Base-by-base conservation (phyloP, 2,888 invertebrate genomes). In the Lamellibrachia satsuma region DNA sequence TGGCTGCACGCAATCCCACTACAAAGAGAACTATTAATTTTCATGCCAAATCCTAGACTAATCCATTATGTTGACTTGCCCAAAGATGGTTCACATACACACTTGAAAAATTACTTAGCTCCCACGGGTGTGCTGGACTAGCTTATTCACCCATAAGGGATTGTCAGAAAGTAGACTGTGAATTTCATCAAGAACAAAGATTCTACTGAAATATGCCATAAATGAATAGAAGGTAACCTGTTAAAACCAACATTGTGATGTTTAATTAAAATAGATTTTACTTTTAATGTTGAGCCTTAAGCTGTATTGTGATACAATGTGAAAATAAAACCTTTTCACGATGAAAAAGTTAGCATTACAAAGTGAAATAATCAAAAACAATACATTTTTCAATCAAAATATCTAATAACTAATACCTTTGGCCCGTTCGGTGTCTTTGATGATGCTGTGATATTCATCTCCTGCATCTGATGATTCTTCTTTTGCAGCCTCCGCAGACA, bases 381-480 rank as follows among this genome's bases (percentile, higher is more conserved):
- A 39, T 39, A 39, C 39, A 39, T 39, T 39, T 39, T 39, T 39
- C 39, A 39, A 39, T 39, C 39, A 39, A 39, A 39, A 39, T 39
- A 39, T 39, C 39, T 39, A 39, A 39, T 39, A 39, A 39, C 39
- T 39, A 39, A 39, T 39, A 39, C 39, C 39, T 96, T 96, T 97
- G 52, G 97, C 96, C 95, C 97, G 97, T 95, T 97, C 97, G 15
- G 97, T 97, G 95, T 97, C 97, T 95, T 97, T 97, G 93, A 97
- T 97, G 93, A 97, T 97, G 93, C 97, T 97, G 95, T 97, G 97
- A 94, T 97, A 97, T 2, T 97, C 97, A 60, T 96, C 96, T 8
- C 96, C 96, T 75, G 75, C 22, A n/a, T 75, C 75, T 22, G 75
- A 0, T 6, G 75, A 11, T 75, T 75, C 75, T 22, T 75, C 75